A percentile compares a stretch with the other conserved stretches of the same genome.
Evolutionary conservation across 2,797 vertebrate species (phyloP).

Genomic region (Numenius phaeopus): DNA sequence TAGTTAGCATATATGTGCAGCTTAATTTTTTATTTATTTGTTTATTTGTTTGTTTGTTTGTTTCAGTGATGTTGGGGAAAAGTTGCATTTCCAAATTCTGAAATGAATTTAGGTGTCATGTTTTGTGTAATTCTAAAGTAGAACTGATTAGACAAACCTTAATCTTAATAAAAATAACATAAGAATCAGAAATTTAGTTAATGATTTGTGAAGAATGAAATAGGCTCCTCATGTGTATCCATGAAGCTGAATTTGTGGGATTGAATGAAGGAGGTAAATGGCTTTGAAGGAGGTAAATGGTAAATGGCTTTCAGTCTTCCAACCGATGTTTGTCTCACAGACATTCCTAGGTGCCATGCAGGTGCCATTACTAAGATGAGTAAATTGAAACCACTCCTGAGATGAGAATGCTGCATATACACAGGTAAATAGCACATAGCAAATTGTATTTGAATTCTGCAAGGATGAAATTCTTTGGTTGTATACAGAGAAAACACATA

Average conservation of each 20-base stretch:
- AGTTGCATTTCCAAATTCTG: neutral
- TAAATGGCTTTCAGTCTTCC: neutral
- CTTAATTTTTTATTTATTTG: neutral
- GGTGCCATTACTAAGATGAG: neutral
- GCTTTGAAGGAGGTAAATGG: too few relatives aligned
- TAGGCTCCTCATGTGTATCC: fast-evolving
- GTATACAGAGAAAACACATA: neutral
- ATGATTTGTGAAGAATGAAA: neutral
- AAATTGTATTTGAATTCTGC: neutral
- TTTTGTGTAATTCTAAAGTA: neutral
- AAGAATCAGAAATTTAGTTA: neutral
- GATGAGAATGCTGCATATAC: neutral
- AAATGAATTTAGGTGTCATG: neutral
- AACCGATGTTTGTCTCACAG: neutral
- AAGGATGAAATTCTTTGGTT: neutral
- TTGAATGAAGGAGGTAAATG: neutral
- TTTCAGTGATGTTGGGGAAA: neutral
- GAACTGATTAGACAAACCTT: neutral
- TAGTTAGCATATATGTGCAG: neutral
- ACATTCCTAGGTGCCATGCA: neutral
- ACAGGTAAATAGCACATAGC: neutral
- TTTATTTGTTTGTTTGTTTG: neutral
- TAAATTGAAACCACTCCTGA: neutral
- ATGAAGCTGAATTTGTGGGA: neutral
- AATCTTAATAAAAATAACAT: neutral